Percentiles rank a stretch among this genome's conserved stretches.
Evolutionary conservation across 2,113 vertebrate species (phyloP).

Genomic region (Eulemur rufifrons): DNA sequence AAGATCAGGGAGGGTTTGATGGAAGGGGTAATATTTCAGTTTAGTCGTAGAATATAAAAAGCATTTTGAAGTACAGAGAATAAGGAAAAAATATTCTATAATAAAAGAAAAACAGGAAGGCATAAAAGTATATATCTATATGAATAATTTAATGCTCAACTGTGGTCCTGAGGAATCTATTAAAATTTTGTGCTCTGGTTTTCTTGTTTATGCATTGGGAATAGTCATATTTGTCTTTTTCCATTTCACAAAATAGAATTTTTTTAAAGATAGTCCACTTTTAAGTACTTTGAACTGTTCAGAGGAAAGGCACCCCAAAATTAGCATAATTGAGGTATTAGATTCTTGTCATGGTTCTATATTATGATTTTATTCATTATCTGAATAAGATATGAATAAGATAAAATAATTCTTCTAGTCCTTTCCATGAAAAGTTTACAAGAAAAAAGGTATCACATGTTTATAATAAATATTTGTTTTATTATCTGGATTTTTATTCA

Average conservation of each 20-base stretch:
- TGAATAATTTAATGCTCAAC: conserved; percentile 45
- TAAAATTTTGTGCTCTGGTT: neutral
- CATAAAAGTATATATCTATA: neutral
- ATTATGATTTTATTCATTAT: conserved; percentile 5
- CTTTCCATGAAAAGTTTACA: neutral
- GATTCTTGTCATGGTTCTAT: conserved; percentile 1
- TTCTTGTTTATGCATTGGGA: neutral
- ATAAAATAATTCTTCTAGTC: neutral
- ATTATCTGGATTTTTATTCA: conserved; percentile 2
- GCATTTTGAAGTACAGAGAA: neutral
- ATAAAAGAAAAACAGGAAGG: neutral
- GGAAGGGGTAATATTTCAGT: neutral
- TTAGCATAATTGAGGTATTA: neutral
- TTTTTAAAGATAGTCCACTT: conserved; percentile 22
- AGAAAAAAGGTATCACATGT: neutral
- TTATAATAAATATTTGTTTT: conserved; percentile 34
- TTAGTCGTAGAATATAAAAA: neutral
- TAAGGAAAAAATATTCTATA: neutral
- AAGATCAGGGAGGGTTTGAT: neutral
- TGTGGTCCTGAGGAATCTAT: neutral
- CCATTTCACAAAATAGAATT: neutral
- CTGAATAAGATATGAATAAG: neutral
- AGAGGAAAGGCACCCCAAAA: conserved; percentile 14
- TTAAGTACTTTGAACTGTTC: conserved; percentile 20
- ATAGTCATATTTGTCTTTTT: conserved; percentile 9